Evolutionary conservation across 2,888 invertebrate genomes (phyloP), one percentile per base, ranked within the genome.

Genomic region (Hydrotaea cyrtoneurina): DNA sequence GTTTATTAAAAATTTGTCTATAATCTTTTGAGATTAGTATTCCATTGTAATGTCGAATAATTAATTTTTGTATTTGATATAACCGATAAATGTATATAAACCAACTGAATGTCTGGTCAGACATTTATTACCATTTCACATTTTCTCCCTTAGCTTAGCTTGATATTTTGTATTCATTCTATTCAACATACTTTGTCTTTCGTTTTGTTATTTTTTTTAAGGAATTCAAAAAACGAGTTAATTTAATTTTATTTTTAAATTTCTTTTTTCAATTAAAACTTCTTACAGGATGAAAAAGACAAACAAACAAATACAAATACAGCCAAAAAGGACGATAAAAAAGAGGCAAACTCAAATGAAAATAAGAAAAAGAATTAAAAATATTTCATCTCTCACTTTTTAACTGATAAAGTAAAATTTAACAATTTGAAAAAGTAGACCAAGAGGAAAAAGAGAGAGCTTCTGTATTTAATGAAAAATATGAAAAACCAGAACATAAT

Each of bases 211-310:
- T n/a, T 75, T 50, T 31, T 13, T 50, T n/a, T 50, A n/a, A 50
- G 2, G 10, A 4, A 19, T 19, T n/a, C 23, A 53, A 53, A 53
- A 53, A 81, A 75, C 46, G 13, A 71, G 3, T 82, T 81, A 81
- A 81, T 81, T 69, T 43, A 69, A 46, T 62, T 77, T 73, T 79
- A 79, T 80, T 78, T 81, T 64, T 23, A 66, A 57, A 75, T 80
- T 84, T 84, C 76, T 85, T 85, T 85, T 66, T 46, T 46, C 77
- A 53, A 85, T 80, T 80, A 76, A 77, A 82, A 85, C 82, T 89
- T 89, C 88, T 92, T 92, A 89, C 92, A 92, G 92, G 92, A 92
- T 91, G 90, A 91, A 90, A 92, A 91, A 89, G 89, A 90, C 88
- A 91, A 89, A 89, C 88, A 90, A 82, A 90, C 88, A 88, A 91